Evolutionary conservation across 64 coral and sea anemone genomes (phyloP).

Genomic region (Anthopleura sola): DNA sequence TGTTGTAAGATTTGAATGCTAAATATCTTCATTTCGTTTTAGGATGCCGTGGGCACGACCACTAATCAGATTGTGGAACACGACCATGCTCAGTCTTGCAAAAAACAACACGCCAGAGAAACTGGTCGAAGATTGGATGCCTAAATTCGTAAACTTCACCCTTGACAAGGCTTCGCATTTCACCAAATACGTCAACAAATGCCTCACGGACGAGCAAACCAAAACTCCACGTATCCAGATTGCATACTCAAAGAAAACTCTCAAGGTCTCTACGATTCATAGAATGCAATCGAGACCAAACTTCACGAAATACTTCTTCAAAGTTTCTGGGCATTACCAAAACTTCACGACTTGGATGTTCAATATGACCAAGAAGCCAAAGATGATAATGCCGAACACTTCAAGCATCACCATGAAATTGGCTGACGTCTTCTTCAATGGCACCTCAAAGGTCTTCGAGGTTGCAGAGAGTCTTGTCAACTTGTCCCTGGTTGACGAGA

Average conservation of each 20-base stretch:
- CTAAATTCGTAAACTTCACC: constrained; percentile 30
- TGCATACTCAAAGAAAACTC: not conserved
- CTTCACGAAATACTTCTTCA: constrained; percentile 37
- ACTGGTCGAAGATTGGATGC: constrained; percentile 35
- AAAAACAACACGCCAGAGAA: constrained; percentile 60
- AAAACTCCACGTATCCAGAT: not conserved
- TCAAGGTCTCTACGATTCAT: not conserved
- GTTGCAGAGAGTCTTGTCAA: constrained; percentile 52
- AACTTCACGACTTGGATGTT: not conserved
- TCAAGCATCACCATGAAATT: constrained; percentile 35
- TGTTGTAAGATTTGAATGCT: not conserved
- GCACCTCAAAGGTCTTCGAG: constrained; percentile 24
- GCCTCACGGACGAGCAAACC: not conserved
- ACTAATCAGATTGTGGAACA: constrained; percentile 53
- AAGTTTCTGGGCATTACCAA: not conserved
- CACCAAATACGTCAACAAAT: not conserved
- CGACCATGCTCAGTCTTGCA: constrained; percentile 45
- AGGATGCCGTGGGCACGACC: constrained; percentile 70
- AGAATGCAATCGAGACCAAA: constrained; percentile 23
- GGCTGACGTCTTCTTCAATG: constrained; percentile 35
- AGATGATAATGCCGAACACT: constrained; percentile 32
- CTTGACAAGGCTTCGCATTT: not conserved
- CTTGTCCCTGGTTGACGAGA: constrained; percentile 59
- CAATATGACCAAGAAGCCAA: constrained; percentile 37
- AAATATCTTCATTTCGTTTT: not conserved